Percentiles rank a stretch among this genome's conserved stretches.
phyloP scores from a whole-genome alignment of 30 jellyfish, hydroid and myxozoan genomes.

The Kudoa iwatai region DNA sequence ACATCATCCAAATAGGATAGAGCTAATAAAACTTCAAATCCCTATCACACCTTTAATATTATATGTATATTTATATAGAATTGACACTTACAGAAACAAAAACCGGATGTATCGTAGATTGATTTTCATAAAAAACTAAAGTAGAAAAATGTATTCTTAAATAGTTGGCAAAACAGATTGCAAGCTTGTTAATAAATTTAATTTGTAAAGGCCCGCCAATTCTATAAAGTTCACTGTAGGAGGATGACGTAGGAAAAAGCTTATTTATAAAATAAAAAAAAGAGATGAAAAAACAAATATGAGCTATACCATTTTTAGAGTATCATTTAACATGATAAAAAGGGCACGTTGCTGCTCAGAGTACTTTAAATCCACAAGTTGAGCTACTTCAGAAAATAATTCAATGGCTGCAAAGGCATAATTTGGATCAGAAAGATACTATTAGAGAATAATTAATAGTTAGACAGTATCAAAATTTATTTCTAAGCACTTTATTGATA shows the following conservation, averaged over 20 bases:
- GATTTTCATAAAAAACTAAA: background rate
- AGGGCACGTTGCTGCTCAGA: too few relatives aligned
- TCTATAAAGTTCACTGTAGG: background rate
- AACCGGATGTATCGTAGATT: background rate
- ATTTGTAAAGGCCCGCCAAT: background rate
- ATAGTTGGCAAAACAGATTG: background rate
- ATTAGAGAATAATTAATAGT: too few relatives aligned
- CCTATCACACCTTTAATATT: too few relatives aligned
- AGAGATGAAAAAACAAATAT: background rate
- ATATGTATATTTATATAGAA: too few relatives aligned
- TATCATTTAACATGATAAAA: background rate
- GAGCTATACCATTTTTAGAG: background rate
- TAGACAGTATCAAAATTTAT: too few relatives aligned
- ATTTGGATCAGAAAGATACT: too few relatives aligned
- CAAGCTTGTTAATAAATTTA: background rate
- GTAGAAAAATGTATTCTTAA: background rate
- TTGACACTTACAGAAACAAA: too few relatives aligned
- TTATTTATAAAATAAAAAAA: slow-evolving; percentile 9
- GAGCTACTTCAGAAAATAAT: too few relatives aligned
- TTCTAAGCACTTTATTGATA: too few relatives aligned
- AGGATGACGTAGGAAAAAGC: background rate
- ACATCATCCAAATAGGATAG: slow-evolving; percentile 73
- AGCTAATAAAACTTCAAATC: slow-evolving; percentile 29
- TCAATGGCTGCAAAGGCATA: too few relatives aligned
- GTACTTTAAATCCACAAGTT: too few relatives aligned